A percentile compares a stretch with the other conserved stretches of the same genome.
Conservation (phyloP, 2,113 vertebrate genomes). For the Amblyornis subalaris region DNA sequence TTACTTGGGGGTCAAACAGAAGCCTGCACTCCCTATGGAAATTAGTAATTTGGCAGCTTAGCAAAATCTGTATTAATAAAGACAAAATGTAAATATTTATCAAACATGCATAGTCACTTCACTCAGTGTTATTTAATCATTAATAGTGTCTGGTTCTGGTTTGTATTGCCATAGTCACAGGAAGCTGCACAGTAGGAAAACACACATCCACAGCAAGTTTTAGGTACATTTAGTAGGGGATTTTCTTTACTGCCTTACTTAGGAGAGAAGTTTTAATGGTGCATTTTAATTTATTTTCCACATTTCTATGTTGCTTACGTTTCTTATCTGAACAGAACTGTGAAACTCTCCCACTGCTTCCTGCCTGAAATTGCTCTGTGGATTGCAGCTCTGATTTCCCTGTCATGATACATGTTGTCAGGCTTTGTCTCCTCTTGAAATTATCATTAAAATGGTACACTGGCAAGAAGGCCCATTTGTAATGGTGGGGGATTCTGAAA, state of each 20-base stretch:
- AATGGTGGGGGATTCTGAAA: neutral
- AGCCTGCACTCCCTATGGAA: neutral
- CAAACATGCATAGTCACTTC: neutral
- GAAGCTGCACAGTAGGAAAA: constrained; percentile 3
- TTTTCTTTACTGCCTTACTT: neutral
- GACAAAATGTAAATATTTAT: neutral
- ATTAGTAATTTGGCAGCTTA: neutral
- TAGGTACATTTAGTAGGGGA: neutral
- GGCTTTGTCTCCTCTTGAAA: neutral
- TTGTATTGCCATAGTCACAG: neutral
- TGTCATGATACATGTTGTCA: neutral
- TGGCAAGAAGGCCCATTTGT: neutral
- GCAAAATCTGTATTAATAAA: neutral
- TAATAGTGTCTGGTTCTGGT: neutral
- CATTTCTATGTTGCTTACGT: neutral
- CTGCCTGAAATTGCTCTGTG: constrained; percentile 13
- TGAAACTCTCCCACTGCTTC: constrained; percentile 23
- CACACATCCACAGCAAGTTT: neutral
- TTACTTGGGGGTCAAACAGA: neutral
- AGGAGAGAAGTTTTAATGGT: neutral
- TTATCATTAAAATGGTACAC: neutral
- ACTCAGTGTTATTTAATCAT: neutral
- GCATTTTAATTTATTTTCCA: constrained; percentile 3
- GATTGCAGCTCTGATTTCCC: neutral
- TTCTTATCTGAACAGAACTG: constrained; percentile 3